A percentile compares a stretch with the other conserved stretches of the same genome.
Conservation (phyloP, 2,113 vertebrate species). For the Pedionomus torquatus region DNA sequence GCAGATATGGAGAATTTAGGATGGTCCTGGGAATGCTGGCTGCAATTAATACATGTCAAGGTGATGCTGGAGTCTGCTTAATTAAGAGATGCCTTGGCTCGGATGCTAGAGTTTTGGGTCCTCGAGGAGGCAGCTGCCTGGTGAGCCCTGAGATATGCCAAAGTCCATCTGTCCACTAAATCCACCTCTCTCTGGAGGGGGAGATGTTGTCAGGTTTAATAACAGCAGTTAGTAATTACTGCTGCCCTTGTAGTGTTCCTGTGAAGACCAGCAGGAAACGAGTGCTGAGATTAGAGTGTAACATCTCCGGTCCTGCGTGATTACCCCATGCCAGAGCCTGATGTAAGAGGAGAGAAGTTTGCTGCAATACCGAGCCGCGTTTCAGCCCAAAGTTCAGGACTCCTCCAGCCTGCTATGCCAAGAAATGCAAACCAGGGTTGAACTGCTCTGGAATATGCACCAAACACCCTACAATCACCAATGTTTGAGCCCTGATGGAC, state of each 20-base stretch:
- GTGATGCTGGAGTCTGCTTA: not conserved
- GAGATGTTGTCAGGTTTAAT: not conserved
- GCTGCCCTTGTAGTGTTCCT: not conserved
- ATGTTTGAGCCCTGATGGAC: not conserved
- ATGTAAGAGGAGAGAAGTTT: not conserved
- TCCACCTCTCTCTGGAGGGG: not conserved
- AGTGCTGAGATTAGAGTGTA: not conserved
- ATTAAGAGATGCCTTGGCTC: not conserved
- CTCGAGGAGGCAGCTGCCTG: not conserved
- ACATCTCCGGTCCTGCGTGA: not conserved
- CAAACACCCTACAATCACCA: fast-evolving
- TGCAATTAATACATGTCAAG: not conserved
- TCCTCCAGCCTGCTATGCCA: not conserved
- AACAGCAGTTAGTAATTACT: not conserved
- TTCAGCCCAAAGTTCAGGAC: not conserved
- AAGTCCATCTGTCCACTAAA: not conserved
- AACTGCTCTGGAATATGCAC: not conserved
- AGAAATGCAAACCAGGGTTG: not conserved
- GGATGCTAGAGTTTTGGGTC: not conserved
- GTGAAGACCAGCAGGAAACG: not conserved
- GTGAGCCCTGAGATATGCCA: not conserved
- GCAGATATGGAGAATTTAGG: not conserved
- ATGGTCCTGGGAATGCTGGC: not conserved
- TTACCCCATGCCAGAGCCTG: not conserved
- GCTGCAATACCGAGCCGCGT: not conserved